Evolutionary conservation across 2,113 vertebrate genomes (phyloP), one percentile per base, ranked within the genome.

Genomic region (Halcyon malimbica): DNA sequence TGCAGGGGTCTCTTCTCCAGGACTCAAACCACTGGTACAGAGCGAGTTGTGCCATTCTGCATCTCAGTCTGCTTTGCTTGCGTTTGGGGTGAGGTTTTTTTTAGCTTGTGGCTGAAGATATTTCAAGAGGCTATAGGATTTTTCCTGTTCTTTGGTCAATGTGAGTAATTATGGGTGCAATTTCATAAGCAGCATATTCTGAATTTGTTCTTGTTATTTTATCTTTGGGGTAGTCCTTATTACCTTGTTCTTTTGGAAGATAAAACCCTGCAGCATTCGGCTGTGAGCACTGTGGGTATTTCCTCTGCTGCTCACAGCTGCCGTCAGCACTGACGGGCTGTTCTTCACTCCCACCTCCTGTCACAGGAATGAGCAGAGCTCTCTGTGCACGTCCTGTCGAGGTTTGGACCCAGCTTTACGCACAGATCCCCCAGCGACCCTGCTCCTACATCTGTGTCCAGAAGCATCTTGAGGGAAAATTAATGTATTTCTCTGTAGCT

Each of bases 401-500:
- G 53, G n/a, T 18, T 11, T 39, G 37, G 50, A 15, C 17, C n/a
- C 46, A 16, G 26, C 65, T 75, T 39, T 35, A 11, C 0, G 41
- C 59, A 21, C n/a, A 39, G 37, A 9, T 24, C 68, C 51, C 51
- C 7, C 20, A 29, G 84, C 0, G 0, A 57, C 25, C 4, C 0
- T 1, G 6, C 50, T 75, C 3, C 0, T 42, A 12, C 21, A 0
- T 6, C 15, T 11, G 67, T 50, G 90, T 50, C 28, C 39, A 18
- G 56, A 29, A 78, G 89, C 76, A 67, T n/a, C 50, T 62, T 29
- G 37, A 25, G 69, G 84, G 84, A 59, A 18, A 37, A 24, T 48
- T 46, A 31, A 76, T 3, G 4, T 33, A 8, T 63, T 31, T 83
- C 7, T 24, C 8, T 11, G 53, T 53, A 71, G 60, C 80, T 57